A percentile compares a stretch with the other conserved stretches of the same genome.
Evolutionary conservation across 1,140 invertebrate genomes (phyloP).

Genomic region (Ganaspis sp.): DNA sequence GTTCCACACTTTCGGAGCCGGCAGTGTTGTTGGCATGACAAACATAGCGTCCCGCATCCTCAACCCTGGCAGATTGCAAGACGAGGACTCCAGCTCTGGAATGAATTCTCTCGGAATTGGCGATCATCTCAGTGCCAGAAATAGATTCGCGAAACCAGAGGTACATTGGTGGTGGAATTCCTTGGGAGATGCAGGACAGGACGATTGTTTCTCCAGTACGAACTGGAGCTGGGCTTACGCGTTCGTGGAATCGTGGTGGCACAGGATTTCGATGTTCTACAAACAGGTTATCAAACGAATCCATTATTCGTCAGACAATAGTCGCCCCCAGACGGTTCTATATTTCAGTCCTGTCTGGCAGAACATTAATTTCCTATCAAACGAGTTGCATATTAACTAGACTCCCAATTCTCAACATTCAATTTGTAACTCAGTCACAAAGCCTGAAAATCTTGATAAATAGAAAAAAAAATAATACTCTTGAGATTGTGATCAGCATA

Average conservation of each 20-base stretch:
- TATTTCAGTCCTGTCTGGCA: neutral
- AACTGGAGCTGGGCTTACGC: conserved; percentile 73
- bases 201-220: conserved; percentile 76
- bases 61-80: conserved; percentile 80
- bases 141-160: conserved; percentile 74
- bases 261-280: conserved; percentile 74
- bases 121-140: conserved; percentile 66
- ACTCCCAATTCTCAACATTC: neutral
- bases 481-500: no score
- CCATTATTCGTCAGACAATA: conserved; percentile 19
- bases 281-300: conserved; percentile 44
- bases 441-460: no score
- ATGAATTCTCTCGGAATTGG: conserved; percentile 73
- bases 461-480: no score
- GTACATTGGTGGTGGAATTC: conserved; percentile 76
- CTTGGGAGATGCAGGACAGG: conserved; percentile 76
- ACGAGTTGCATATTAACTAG: neutral
- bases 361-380: conserved; percentile 24
- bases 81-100: conserved; percentile 81
- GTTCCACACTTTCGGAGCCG: conserved; percentile 88
- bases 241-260: conserved; percentile 75
- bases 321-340: neutral
- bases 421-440: no score
- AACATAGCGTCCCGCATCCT: conserved; percentile 89
- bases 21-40: conserved; percentile 93